phyloP scores from a whole-genome alignment of 92 coral and sea anemone species.

The Phenganax stokvisi region DNA sequence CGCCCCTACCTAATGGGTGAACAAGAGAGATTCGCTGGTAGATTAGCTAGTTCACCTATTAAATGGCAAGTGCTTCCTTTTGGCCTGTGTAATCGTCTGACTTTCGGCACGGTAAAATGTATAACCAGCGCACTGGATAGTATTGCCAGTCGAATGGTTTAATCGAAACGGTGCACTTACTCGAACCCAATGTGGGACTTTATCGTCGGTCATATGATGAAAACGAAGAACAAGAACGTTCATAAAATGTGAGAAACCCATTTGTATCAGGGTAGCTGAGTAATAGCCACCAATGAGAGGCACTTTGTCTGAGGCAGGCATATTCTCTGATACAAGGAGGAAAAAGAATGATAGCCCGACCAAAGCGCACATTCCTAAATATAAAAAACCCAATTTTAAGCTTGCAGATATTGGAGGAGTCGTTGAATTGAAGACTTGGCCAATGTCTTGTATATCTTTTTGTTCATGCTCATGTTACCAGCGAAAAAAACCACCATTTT shows the following conservation, averaged over 20 bases:
- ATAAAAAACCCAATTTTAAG: neutral
- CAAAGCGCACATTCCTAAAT: slow-evolving; percentile 74
- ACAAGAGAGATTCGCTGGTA: no score
- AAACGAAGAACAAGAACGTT: slow-evolving; percentile 75
- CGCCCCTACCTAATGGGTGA: no score
- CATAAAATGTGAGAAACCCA: slow-evolving; percentile 79
- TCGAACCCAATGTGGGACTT: slow-evolving; percentile 76
- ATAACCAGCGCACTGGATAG: neutral
- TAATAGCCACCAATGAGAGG: slow-evolving; percentile 83
- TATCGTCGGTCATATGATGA: slow-evolving; percentile 77
- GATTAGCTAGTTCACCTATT: no score
- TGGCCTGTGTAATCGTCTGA: no score
- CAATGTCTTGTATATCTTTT: no score
- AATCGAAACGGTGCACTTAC: slow-evolving; percentile 37
- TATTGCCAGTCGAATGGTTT: neutral
- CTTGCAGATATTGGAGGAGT: neutral
- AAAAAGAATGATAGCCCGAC: slow-evolving; percentile 84
- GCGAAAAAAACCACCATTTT: no score
- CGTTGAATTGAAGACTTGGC: no score
- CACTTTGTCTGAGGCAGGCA: slow-evolving; percentile 82
- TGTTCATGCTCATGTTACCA: no score
- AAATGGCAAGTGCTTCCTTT: no score
- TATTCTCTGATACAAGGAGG: slow-evolving; percentile 87
- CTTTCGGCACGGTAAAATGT: neutral
- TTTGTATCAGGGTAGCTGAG: slow-evolving; percentile 77